Evolutionary conservation across 2,888 invertebrate genomes (phyloP), one percentile per base, ranked within the genome.

Genomic region (Orchesella flavescens): DNA sequence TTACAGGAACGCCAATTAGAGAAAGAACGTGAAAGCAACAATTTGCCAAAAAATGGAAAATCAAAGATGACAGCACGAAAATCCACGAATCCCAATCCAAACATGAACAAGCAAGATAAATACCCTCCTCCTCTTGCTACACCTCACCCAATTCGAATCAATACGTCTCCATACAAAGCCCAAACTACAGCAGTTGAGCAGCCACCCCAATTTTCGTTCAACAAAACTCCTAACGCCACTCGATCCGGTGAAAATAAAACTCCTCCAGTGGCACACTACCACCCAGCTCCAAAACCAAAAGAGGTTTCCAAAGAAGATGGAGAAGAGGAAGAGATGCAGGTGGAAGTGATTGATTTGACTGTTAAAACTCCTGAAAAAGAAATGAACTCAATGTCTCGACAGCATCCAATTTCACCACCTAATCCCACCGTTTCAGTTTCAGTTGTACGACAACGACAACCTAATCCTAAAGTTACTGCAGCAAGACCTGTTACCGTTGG

Each of bases 261-360:
- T 5, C 86, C 86, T 12, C 86, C 86, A 5, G 53, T 74, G 46
- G 87, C 87, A 9, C 86, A 86, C 59, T 57, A 46, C 2, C 57
- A 81, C 5, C 21, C 72, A 21, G 19, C 63, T 17, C 49, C 76
- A 0, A 76, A 76, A 24, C 12, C 44, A 49, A 21, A 24, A 61
- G 44, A 61, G 7, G 43, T 19, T 10, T 2, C 49, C 12, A 1
- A 3, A 49, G 49, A 7, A 34, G 34, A 23, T 2, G 34, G 43
- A 3, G 5, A 3, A 49, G 49, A 7, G 46, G 34, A 23, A 2
- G 34, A 53, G 3, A 12, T 13, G 55, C 63, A 24, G 49, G 5
- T 53, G 78, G 86, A 86, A 74, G 75, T 87, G 7, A 87, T 87
- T n/a, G 88, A 88, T 69, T 78, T 88, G n/a, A 88, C 88, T 5